Conservation (phyloP, 2,888 invertebrate species). For the Tetranychus truncatus region DNA sequence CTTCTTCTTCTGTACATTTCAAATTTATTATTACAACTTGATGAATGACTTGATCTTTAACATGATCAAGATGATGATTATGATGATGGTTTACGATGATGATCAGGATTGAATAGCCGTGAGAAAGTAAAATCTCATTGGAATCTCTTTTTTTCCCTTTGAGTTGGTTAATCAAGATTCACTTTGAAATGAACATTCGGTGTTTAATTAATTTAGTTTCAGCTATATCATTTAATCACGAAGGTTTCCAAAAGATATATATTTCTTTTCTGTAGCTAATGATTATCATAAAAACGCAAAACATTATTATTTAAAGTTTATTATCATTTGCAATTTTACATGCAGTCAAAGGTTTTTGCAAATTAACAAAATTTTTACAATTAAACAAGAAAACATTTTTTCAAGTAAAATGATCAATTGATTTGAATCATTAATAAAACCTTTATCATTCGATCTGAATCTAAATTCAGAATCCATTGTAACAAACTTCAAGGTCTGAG, state of each 20-base stretch:
- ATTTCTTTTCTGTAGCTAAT: too few species aligned
- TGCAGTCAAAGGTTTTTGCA: too few species aligned
- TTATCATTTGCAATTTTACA: too few species aligned
- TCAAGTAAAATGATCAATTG: too few species aligned
- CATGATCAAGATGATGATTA: background rate
- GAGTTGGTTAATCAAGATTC: background rate
- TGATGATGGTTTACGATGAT: background rate
- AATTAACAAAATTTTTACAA: too few species aligned
- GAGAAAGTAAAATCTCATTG: background rate
- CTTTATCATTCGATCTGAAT: too few species aligned
- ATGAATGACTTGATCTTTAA: background rate
- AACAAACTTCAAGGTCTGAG: too few species aligned
- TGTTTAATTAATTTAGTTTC: background rate
- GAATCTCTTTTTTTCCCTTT: background rate
- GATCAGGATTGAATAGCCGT: background rate
- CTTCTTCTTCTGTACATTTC: background rate
- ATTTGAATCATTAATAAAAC: too few species aligned
- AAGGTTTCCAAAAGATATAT: background rate
- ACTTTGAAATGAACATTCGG: background rate
- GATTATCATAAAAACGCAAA: too few species aligned
- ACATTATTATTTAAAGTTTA: too few species aligned
- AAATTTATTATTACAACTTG: background rate
- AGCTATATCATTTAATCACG: background rate
- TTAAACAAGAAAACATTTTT: too few species aligned
- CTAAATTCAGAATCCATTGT: too few species aligned